phyloP scores from a whole-genome alignment of 2,113 vertebrate species.

The Mustela nigripes region DNA sequence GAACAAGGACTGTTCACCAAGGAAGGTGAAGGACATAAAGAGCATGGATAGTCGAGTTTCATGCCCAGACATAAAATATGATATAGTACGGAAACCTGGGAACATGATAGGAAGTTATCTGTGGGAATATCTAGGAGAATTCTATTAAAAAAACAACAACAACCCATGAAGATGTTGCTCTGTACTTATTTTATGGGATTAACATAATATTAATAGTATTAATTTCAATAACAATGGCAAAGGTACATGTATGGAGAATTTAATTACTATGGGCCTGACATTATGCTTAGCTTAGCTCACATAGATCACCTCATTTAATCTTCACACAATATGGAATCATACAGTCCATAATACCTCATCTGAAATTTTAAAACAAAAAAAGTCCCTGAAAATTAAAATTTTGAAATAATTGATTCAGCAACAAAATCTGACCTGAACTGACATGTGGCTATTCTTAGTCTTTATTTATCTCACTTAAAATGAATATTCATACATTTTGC shows the following conservation, averaged over 20 bases:
- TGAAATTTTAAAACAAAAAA: constrained; percentile 15
- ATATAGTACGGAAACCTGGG: neutral
- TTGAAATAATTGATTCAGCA: neutral
- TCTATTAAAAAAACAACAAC: neutral
- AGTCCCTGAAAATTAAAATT: neutral
- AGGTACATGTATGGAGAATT: neutral
- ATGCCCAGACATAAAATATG: neutral
- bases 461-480: neutral
- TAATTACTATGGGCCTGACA: neutral
- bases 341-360: neutral
- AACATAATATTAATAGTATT: neutral
- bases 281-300: neutral
- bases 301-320: neutral
- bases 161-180: neutral
- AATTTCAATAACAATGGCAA: neutral
- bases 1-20: neutral
- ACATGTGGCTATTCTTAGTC: neutral
- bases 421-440: neutral
- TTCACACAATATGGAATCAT: neutral
- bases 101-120: neutral
- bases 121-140: neutral
- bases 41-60: neutral
- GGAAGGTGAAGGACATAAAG: neutral
- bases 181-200: neutral
- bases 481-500: neutral